Percentiles rank a stretch among this genome's conserved stretches.
phyloP scores from a whole-genome alignment of 37 sponge, comb jelly and placozoan genomes.

The Diacarnus erythraeanus region DNA sequence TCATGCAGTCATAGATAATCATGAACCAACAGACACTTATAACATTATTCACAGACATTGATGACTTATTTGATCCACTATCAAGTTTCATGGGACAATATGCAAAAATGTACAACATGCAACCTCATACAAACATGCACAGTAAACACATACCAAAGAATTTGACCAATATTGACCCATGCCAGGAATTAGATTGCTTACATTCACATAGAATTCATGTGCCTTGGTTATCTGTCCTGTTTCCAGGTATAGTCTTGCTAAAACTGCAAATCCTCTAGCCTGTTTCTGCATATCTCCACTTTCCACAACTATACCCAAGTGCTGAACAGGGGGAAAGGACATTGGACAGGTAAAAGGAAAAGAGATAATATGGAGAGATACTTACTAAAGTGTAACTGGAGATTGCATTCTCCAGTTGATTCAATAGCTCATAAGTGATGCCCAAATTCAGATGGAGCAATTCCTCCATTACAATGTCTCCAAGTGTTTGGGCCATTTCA shows the following conservation, averaged over 20 bases:
- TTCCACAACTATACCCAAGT: slow-evolving; percentile 46
- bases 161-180: too few relatives aligned
- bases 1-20: neutral
- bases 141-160: too few relatives aligned
- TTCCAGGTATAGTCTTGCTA: slow-evolving; percentile 41
- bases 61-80: neutral
- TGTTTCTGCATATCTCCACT: slow-evolving; percentile 33
- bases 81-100: neutral
- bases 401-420: slow-evolving; percentile 41
- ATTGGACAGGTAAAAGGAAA: neutral
- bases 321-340: slow-evolving; percentile 15
- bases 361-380: too few relatives aligned
- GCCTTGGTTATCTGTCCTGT: slow-evolving; percentile 32
- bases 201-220: slow-evolving; percentile 57
- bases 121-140: neutral
- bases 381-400: slow-evolving; percentile 77
- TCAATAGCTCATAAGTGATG: slow-evolving; percentile 47
- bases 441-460: slow-evolving; percentile 64
- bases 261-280: slow-evolving; percentile 32
- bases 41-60: neutral
- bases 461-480: slow-evolving; percentile 24
- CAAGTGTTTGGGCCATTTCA: slow-evolving; percentile 27
- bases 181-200: neutral
- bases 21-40: neutral
- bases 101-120: too few relatives aligned